These are phyloP conservation scores for Drosophila lacicola DNA, from an alignment of 2,888 invertebrate species.

Conservation along the genomic window DNA sequence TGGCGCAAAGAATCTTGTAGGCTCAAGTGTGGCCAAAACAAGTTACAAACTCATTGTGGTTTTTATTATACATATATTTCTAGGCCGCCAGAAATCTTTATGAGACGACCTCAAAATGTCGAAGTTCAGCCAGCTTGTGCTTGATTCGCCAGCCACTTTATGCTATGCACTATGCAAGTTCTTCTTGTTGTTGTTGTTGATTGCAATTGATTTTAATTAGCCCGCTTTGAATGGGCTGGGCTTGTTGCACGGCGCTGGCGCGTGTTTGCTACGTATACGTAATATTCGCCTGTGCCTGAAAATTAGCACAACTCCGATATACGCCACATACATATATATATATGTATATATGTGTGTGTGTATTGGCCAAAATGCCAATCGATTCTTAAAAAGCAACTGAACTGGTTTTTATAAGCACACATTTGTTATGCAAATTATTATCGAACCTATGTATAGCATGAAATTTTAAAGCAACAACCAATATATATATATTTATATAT, in stretches of 20 bases:
- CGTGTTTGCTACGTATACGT: constrained; percentile 64
- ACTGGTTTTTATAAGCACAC: constrained; percentile 62
- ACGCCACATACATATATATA: constrained; percentile 16
- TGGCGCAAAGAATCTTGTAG: constrained; percentile 69
- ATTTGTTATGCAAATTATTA: constrained; percentile 64
- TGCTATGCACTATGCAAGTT: constrained; percentile 20
- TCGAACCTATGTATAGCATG: constrained; percentile 38
- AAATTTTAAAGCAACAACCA: constrained; percentile 8
- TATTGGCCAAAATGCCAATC: constrained; percentile 48
- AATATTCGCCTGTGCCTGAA: constrained; percentile 58
- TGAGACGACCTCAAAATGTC: constrained; percentile 67
- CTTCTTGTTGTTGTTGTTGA: constrained; percentile 6
- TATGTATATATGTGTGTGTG: constrained; percentile 14
- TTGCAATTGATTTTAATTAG: constrained; percentile 60
- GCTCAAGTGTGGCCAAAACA: constrained; percentile 66
- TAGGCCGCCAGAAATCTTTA: constrained; percentile 53
- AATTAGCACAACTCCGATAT: constrained; percentile 64
- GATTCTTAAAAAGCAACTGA: constrained; percentile 62
- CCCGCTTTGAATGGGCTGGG: constrained; percentile 34
- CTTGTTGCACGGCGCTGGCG: constrained; percentile 24
- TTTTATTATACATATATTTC: constrained; percentile 46
- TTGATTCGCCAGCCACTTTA: constrained; percentile 14
- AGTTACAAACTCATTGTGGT: constrained; percentile 58
- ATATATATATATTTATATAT: not conserved
- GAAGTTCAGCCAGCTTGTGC: constrained; percentile 62